These are phyloP conservation scores for Catamblyrhynchus diadema DNA, from an alignment of 2,797 vertebrate genomes.

Conservation along the genomic window DNA sequence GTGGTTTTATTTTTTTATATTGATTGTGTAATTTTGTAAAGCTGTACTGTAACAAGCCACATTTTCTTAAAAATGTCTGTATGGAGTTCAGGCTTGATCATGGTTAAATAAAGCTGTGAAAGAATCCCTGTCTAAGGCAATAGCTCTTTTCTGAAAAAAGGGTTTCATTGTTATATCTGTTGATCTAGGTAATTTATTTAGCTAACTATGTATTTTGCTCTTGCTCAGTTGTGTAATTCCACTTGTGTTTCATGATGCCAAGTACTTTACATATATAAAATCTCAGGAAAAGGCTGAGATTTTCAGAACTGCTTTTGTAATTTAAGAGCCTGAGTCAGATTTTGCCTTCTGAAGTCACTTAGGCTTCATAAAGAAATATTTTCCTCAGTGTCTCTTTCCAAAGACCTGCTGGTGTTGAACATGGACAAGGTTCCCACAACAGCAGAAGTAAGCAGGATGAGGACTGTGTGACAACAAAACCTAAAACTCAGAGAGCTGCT, in stretches of 20 bases:
- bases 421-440: accelerated
- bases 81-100: neutral
- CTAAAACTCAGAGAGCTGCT: neutral
- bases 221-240: neutral
- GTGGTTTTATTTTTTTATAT: neutral
- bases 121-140: neutral
- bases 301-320: neutral
- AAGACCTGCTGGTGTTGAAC: neutral
- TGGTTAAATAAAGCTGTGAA: neutral
- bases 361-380: neutral
- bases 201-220: neutral
- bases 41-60: neutral
- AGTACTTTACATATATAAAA: neutral
- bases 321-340: neutral
- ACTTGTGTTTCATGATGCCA: neutral
- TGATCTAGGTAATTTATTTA: neutral
- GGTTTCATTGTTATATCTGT: neutral
- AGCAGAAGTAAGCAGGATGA: neutral
- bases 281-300: neutral
- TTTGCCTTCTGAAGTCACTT: neutral
- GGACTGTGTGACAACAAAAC: accelerated
- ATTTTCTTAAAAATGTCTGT: neutral
- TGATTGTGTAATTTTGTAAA: neutral
- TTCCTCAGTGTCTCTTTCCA: neutral
- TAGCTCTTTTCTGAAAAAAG: neutral